Percentiles rank a stretch among this genome's conserved stretches.
Evolutionary conservation across 2,888 invertebrate species (phyloP).

Genomic region (Gymnoscelis rufifasciata): DNA sequence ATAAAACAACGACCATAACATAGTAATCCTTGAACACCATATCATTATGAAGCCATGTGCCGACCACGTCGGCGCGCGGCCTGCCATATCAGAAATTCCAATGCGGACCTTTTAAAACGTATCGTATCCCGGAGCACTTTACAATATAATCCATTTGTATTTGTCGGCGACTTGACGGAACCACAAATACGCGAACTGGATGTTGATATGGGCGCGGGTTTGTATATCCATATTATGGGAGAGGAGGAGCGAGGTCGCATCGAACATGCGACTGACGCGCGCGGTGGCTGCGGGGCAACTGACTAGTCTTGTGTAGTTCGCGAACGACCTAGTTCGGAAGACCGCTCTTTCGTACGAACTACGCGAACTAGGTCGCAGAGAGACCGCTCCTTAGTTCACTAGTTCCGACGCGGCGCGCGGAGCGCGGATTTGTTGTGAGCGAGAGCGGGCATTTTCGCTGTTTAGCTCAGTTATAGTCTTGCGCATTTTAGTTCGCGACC

Average conservation of each 20-base stretch:
- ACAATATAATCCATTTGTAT: slow-evolving; percentile 78
- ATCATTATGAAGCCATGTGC: slow-evolving; percentile 73
- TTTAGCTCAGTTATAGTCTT: too few species aligned
- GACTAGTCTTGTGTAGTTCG: too few species aligned
- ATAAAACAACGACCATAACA: slow-evolving; percentile 48
- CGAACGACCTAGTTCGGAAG: too few species aligned
- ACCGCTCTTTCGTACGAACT: too few species aligned
- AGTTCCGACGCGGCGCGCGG: too few species aligned
- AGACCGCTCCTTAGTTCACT: too few species aligned
- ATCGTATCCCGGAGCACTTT: slow-evolving; percentile 59
- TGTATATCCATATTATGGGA: slow-evolving; percentile 76
- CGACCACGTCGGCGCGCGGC: slow-evolving; percentile 71
- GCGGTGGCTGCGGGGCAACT: slow-evolving; percentile 77
- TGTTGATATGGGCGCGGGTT: slow-evolving; percentile 70
- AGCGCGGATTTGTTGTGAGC: too few species aligned
- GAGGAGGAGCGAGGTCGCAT: slow-evolving; percentile 66
- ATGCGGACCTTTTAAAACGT: slow-evolving; percentile 71
- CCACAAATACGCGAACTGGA: slow-evolving; percentile 74
- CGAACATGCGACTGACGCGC: slow-evolving; percentile 68
- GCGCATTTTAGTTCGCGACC: too few species aligned
- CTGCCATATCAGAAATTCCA: slow-evolving; percentile 73
- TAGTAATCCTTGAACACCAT: slow-evolving; percentile 64
- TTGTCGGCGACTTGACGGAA: slow-evolving; percentile 74
- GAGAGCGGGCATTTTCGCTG: too few species aligned
- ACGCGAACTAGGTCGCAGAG: too few species aligned